Percentiles rank a stretch among this genome's conserved stretches.
Evolutionary conservation across 2,888 invertebrate species (phyloP).

Genomic region (Sinohyriopsis cumingii): DNA sequence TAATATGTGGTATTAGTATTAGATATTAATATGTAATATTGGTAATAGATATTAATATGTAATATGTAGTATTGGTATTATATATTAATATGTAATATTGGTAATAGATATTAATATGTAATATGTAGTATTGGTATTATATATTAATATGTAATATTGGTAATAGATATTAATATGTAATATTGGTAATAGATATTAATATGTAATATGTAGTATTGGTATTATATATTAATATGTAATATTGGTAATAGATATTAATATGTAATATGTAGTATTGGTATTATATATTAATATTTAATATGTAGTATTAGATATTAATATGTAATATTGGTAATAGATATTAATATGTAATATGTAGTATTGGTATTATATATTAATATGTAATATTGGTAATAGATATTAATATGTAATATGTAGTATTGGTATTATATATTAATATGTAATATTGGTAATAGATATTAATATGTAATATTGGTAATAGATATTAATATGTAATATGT

Average conservation of each 20-base stretch:
- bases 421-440: too few relatives aligned
- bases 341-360: neutral
- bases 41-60: neutral
- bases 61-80: too few relatives aligned
- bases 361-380: neutral
- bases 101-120: neutral
- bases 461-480: neutral
- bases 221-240: neutral
- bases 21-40: neutral
- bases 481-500: neutral
- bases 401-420: neutral
- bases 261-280: neutral
- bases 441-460: too few relatives aligned
- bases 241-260: neutral
- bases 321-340: neutral
- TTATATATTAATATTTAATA: neutral
- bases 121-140: neutral
- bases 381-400: neutral
- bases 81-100: neutral
- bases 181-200: neutral
- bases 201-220: neutral
- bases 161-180: too few relatives aligned
- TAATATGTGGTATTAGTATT: neutral
- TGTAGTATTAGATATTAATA: constrained; percentile 1
- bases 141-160: neutral